Conservation (phyloP, 2,888 invertebrate species). For the Tyria jacobaeae region DNA sequence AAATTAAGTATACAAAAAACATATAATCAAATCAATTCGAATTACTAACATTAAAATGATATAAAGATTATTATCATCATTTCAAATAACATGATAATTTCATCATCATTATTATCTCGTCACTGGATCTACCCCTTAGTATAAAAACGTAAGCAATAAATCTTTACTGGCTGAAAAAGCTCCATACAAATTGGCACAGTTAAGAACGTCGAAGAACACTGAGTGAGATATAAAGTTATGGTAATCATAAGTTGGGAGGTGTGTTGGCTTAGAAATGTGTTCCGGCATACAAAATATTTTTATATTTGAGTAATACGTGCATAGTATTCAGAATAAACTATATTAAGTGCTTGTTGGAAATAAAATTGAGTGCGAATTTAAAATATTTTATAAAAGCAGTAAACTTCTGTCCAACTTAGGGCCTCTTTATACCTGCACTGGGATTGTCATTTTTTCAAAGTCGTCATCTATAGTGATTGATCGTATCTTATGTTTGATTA, state of each 20-base stretch:
- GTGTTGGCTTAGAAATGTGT: constrained; percentile 11
- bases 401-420: too few species aligned
- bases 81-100: not conserved
- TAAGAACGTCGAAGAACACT: constrained; percentile 17
- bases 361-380: not conserved
- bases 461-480: too few species aligned
- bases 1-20: too few species aligned
- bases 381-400: not conserved
- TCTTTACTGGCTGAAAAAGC: constrained; percentile 20
- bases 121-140: not conserved
- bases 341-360: not conserved
- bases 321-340: constrained; percentile 4
- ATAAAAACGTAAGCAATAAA: constrained; percentile 22
- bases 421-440: too few species aligned
- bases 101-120: not conserved
- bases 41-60: too few species aligned
- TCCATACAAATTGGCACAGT: constrained; percentile 32
- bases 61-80: too few species aligned
- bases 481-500: too few species aligned
- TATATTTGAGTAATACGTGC: constrained; percentile 8
- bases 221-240: constrained; percentile 20
- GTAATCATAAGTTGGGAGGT: constrained; percentile 20
- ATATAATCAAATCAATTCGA: too few species aligned
- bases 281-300: constrained; percentile 18
- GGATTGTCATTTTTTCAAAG: too few species aligned